Base-by-base conservation (phyloP, 2,888 invertebrate species). In the Aromia moschata region DNA sequence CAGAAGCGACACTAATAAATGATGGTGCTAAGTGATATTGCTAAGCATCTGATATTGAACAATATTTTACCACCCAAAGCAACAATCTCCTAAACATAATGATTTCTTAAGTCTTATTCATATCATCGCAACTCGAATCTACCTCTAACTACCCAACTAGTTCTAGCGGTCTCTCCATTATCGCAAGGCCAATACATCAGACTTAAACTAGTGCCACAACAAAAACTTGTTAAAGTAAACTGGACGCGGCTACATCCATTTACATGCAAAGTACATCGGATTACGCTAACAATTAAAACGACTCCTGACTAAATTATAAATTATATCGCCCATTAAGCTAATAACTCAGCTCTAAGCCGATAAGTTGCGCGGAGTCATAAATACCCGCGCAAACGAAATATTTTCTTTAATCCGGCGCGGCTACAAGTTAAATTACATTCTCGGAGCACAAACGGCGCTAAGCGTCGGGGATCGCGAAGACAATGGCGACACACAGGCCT, bases 341-440 rank as follows among this genome's bases (percentile, higher is more conserved):
- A 54, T 54, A 47, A 47, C 51, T 36, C 43, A 45, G 38, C 43
- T 15, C 43, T 49, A 38, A 44, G 47, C 57, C 36, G 53, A 56
- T 62, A 55, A 59, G 58, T 61, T 51, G 25, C 25, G 51, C 38
- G 46, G 41, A 52, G 44, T 53, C 52, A 57, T 62, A 51, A 59
- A 64, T 59, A 56, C 44, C 46, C 14, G 15, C 20, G 46, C 41
- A 54, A 54, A 59, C 56, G 49, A 60, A 60, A 65, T 60, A 60
- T 62, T 51, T 58, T 52, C 58, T 63, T 63, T 56, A 65, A 58
- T 54, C 59, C 56, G 12, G 44, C 54, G 41, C 45, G 44, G 64
- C 55, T 56, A 59, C 55, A 57, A 58, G 62, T 56, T 65, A 59
- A 65, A 65, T 65, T 60, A 63, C 58, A 58, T 58, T 60, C 53